phyloP scores from a whole-genome alignment of 2,888 invertebrate genomes.

The Melinaea marsaeus region DNA sequence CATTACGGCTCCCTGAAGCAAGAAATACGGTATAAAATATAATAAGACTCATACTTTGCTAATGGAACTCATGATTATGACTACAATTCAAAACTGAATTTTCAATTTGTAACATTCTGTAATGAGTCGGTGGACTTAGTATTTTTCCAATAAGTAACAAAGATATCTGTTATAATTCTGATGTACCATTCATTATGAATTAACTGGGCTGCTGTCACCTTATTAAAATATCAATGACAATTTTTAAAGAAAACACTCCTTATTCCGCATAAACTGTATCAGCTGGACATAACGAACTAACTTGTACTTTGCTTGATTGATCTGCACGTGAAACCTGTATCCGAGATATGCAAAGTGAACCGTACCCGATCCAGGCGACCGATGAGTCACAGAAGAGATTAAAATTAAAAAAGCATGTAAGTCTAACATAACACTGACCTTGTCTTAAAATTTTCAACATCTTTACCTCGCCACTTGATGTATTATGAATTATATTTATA shows the following conservation, averaged over 20 bases:
- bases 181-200: no score
- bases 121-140: no score
- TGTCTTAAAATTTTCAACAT: no score
- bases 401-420: not conserved
- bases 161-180: no score
- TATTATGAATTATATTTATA: no score
- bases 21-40: slow-evolving; percentile 41
- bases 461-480: no score
- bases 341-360: not conserved
- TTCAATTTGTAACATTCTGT: no score
- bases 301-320: not conserved
- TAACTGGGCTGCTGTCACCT: no score
- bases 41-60: slow-evolving; percentile 62
- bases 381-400: not conserved
- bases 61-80: slow-evolving; percentile 45
- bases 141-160: no score
- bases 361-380: not conserved
- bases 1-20: slow-evolving; percentile 52
- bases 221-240: no score
- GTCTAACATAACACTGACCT: not conserved
- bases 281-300: slow-evolving; percentile 2
- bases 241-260: no score
- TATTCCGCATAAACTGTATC: not conserved
- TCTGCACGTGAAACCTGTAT: slow-evolving; percentile 1
- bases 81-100: no score